phyloP scores from a whole-genome alignment of 2,888 invertebrate genomes.

The Rhagonycha fulva region DNA sequence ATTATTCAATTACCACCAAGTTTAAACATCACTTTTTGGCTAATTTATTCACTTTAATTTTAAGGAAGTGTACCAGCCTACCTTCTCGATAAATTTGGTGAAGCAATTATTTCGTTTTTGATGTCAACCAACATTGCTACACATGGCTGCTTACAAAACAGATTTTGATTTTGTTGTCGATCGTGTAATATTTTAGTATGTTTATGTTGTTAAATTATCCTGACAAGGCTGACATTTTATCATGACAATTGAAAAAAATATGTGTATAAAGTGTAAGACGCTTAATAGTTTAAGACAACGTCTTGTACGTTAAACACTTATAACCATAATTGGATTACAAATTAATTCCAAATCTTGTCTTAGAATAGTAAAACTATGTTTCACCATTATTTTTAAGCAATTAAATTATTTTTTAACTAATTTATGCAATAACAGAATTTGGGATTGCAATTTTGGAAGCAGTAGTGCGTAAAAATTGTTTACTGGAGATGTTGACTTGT shows the following conservation, averaged over 20 bases:
- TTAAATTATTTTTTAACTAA: neutral
- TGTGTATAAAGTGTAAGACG: slow-evolving; percentile 43
- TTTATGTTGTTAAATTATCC: slow-evolving; percentile 29
- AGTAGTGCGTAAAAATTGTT: neutral
- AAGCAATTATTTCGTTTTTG: slow-evolving; percentile 8
- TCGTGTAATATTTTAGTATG: slow-evolving; percentile 22
- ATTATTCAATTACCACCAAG: neutral
- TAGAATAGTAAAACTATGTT: neutral
- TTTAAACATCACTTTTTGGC: too few relatives aligned
- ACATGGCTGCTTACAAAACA: slow-evolving; percentile 13
- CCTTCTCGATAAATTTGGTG: slow-evolving; percentile 7
- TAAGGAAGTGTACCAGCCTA: neutral
- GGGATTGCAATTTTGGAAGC: neutral
- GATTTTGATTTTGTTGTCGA: slow-evolving; percentile 4
- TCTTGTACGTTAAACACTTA: slow-evolving; percentile 41
- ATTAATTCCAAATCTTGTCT: slow-evolving; percentile 20
- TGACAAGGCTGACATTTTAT: slow-evolving; percentile 40
- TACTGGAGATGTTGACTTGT: neutral
- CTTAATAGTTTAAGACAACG: slow-evolving; percentile 40
- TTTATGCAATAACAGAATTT: neutral
- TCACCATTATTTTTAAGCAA: neutral
- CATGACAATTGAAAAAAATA: slow-evolving; percentile 46
- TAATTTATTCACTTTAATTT: neutral
- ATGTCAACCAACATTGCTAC: neutral
- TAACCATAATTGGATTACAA: slow-evolving; percentile 31